These are phyloP conservation scores for Muscina levida DNA, from an alignment of 2,888 invertebrate species.

Conservation along the genomic window DNA sequence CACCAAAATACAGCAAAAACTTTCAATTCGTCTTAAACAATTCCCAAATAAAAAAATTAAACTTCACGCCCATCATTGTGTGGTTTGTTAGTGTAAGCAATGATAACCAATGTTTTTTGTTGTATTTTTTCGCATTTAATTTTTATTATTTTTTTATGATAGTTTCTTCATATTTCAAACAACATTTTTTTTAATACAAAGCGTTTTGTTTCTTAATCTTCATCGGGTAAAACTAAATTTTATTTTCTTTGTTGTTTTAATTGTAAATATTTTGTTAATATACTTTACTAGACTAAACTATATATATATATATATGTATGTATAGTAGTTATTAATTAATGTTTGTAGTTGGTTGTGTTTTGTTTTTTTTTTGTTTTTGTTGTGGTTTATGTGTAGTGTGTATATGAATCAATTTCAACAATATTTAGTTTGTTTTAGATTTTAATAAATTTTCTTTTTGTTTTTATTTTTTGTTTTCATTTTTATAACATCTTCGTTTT, in stretches of 20 bases:
- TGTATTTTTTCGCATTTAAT: background rate
- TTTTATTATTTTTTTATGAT: slow-evolving; percentile 1
- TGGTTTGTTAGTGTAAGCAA: no score
- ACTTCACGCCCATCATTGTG: background rate
- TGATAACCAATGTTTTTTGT: no score
- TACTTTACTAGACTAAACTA: slow-evolving; percentile 32
- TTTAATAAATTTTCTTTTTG: no score
- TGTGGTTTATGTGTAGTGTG: no score
- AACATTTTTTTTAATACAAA: slow-evolving; percentile 24
- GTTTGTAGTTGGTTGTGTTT: no score
- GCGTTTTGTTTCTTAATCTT: slow-evolving; percentile 4
- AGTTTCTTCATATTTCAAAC: background rate
- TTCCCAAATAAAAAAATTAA: background rate
- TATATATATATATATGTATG: slow-evolving; percentile 14
- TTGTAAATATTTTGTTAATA: slow-evolving; percentile 33
- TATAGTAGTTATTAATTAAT: slow-evolving; percentile 25
- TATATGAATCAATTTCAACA: slow-evolving; percentile 36
- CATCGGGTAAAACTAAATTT: slow-evolving; percentile 32
- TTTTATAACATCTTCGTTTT: slow-evolving; percentile 40
- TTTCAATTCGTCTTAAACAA: background rate
- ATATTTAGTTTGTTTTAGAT: background rate
- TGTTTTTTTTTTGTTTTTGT: no score
- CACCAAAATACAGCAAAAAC: no score
- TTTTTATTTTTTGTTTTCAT: background rate
- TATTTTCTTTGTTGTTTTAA: no score